Base-by-base conservation (phyloP, 2,113 vertebrate genomes). In the Oriolus oriolus region DNA sequence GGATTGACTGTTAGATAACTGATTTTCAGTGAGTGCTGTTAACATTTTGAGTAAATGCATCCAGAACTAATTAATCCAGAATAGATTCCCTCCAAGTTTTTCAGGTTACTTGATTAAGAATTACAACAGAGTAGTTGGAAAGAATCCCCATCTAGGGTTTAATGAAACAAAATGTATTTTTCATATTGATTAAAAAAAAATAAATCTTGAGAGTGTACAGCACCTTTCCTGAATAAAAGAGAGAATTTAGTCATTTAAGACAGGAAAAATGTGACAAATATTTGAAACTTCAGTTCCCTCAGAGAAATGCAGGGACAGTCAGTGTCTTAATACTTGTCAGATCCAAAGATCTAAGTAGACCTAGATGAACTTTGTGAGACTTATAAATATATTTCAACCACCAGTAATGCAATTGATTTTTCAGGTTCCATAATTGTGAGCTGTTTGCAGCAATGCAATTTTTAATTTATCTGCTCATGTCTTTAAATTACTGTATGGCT, bases 41-140 rank as follows among this genome's bases (percentile, higher is more conserved):
- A 53, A 47, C 53, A 59, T 56, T 89, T 95, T 79, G 42, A 65
- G 31, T 47, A 92, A 92, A 89, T 89, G 7, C 37, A 64, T 87
- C 70, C 56, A 71, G 85, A 92, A 71, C 68, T 87, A 83, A 96
- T 92, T 92, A 94, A 84, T 39, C 8, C 22, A 91, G n/a, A 86
- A 68, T 33, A 47, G 11, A 77, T 88, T 95, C 89, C 31, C 42
- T 87, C 66, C 57, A 19, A 2, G 6, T 74, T 91, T 96, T 85
- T 84, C 63, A 87, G 27, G 57, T 87, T 91, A 74, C 28, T 75
- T 84, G 63, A 84, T 84, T 95, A 85, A 93, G 52, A 85, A 94
- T 56, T 84, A 78, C 70, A 94, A 87, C 17, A 82, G 44, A 89
- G 35, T 30, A 68, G 26, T 35, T 4, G 6, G 56, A 89, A 78